Evolutionary conservation across 2,797 vertebrate species (phyloP), one percentile per base, ranked within the genome.

Genomic region (Stomatorhinus walkeri): DNA sequence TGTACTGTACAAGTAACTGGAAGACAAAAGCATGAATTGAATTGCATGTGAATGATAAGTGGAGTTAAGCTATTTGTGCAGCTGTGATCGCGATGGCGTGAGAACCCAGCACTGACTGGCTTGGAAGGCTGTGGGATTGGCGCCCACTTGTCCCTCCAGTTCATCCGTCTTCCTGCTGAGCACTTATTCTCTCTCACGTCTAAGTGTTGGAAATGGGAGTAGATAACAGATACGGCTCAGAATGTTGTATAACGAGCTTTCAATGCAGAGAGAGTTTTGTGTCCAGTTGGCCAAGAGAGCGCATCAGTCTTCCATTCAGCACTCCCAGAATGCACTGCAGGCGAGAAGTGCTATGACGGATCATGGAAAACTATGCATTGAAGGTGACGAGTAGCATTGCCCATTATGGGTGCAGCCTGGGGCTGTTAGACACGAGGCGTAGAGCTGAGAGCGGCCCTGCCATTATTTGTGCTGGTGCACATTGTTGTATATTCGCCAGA

Each of bases 51-150:
- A 85, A 87, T 89, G 90, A 89, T n/a, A 22, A 76, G 91, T 90
- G 81, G 91, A 88, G 72, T 6, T 43, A 90, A 90, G 89, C 90
- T 89, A 81, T 36, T 88, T 22, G 91, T 91, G 90, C 91, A 89
- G 92, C 92, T 92, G 92, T 93, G 91, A 89, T 88, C 88, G 51
- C 48, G 36, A 16, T 22, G 61, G 90, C 89, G 91, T 91, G 91
- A 89, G 90, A 81, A 90, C 91, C 88, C 89, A 92, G 81, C 89
- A 89, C 61, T 81, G 90, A 87, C 89, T 86, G 89, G 46, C 43
- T 61, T 14, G 40, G 59, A n/a, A 61, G 22, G 9, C 16, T 64
- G 36, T 40, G 28, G 49, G 86, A 22, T 9, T 22, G 24, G 16
- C 49, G 87, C 36, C 19, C 52, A 83, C 88, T 24, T 6, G 12